These are phyloP conservation scores for Sebastes minor DNA, from an alignment of 2,797 vertebrate genomes.

Conservation along the genomic window DNA sequence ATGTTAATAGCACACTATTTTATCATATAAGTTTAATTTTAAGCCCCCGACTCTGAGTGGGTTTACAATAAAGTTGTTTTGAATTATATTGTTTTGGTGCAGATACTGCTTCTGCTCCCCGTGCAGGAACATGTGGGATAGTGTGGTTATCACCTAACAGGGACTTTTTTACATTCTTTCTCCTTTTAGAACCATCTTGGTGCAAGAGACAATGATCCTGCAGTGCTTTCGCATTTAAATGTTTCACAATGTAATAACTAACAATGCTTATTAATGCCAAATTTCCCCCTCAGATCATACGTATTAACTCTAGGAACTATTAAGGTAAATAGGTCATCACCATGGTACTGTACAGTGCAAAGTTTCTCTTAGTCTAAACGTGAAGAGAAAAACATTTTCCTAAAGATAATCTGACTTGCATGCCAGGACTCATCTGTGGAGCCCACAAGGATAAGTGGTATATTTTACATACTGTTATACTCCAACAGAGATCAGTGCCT, in stretches of 20 bases:
- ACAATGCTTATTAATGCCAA: not conserved
- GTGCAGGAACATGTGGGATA: not conserved
- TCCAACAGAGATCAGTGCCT: not conserved
- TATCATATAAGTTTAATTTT: conserved; percentile 1
- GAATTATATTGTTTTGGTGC: not conserved
- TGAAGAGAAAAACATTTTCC: not conserved
- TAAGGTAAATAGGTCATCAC: not conserved
- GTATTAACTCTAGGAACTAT: not conserved
- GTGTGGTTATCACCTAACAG: not conserved
- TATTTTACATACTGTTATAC: not conserved
- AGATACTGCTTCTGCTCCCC: not conserved
- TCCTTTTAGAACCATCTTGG: not conserved
- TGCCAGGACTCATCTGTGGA: not conserved
- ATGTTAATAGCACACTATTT: not conserved
- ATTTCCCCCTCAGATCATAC: not conserved
- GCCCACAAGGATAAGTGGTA: not conserved
- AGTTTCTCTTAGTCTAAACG: not conserved
- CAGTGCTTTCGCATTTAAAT: not conserved
- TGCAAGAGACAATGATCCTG: not conserved
- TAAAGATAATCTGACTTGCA: not conserved
- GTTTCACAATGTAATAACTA: not conserved
- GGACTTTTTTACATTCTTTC: not conserved
- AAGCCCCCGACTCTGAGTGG: not conserved
- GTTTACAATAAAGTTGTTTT: not conserved
- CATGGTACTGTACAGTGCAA: not conserved